Evolutionary conservation across 2,113 vertebrate genomes (phyloP).

Genomic region (Tachycineta bicolor): DNA sequence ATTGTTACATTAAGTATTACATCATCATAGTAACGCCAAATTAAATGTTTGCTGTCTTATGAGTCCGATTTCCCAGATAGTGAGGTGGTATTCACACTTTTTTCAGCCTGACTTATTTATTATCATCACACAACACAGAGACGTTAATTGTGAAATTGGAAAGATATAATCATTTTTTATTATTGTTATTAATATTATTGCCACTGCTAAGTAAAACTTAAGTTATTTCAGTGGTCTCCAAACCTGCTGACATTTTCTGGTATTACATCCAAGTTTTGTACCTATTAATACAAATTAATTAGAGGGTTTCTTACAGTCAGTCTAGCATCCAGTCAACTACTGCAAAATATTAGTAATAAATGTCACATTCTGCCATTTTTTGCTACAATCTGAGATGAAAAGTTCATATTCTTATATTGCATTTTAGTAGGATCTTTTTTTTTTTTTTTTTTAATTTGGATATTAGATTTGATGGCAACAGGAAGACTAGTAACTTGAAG

Average conservation of each 20-base stretch:
- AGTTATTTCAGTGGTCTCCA: background rate
- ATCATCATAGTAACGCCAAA: background rate
- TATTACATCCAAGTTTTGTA: background rate
- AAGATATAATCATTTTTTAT: background rate
- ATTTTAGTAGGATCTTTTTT: background rate
- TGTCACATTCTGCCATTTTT: background rate
- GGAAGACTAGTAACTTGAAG: conserved; percentile 35
- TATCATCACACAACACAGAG: background rate
- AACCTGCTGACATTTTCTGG: background rate
- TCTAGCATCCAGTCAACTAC: background rate
- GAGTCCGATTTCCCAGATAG: background rate
- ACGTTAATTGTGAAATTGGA: background rate
- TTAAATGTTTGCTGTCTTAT: background rate
- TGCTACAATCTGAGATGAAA: background rate
- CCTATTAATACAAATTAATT: background rate
- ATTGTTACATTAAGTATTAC: background rate
- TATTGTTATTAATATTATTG: background rate
- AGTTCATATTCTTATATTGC: background rate
- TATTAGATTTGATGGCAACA: conserved; percentile 1
- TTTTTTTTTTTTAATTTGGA: background rate
- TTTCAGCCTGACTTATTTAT: background rate
- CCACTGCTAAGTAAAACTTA: background rate
- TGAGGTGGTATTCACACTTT: background rate
- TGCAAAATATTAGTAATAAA: background rate
- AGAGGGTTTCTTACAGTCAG: background rate